Evolutionary conservation across 1,140 invertebrate species (phyloP).

Genomic region (Nymphalis io): DNA sequence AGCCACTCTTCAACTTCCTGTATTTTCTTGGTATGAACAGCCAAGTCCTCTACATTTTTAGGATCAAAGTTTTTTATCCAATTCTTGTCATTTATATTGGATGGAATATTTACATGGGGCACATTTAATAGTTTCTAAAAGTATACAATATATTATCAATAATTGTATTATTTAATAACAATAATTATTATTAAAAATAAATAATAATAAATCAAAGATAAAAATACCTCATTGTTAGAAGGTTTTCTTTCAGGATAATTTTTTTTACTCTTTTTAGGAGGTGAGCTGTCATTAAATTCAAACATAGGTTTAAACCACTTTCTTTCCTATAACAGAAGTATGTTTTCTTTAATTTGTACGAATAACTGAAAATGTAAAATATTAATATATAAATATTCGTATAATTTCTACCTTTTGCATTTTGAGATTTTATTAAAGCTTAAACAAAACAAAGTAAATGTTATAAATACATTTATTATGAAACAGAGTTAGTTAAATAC

Average conservation of each 20-base stretch:
- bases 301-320: constrained; percentile 69
- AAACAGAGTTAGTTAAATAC: too few species aligned
- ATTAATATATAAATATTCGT: too few species aligned
- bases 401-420: too few species aligned
- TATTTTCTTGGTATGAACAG: constrained; percentile 84
- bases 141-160: neutral
- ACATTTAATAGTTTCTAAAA: constrained; percentile 6
- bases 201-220: neutral
- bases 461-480: too few species aligned
- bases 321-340: constrained; percentile 42
- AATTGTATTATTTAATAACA: neutral
- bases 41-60: constrained; percentile 78
- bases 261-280: constrained; percentile 45
- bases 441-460: too few species aligned
- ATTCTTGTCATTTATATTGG: constrained; percentile 60
- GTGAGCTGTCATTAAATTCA: constrained; percentile 57
- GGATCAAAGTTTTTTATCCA: constrained; percentile 83
- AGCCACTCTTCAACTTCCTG: constrained; percentile 83
- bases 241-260: constrained; percentile 7
- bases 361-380: too few species aligned
- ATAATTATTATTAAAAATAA: neutral
- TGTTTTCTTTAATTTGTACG: neutral
- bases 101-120: neutral
- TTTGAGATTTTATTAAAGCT: too few species aligned
- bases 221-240: constrained; percentile 13